Percentiles rank a stretch among this genome's conserved stretches.
phyloP scores from a whole-genome alignment of 2,888 invertebrate genomes.

The Xanthia togata region DNA sequence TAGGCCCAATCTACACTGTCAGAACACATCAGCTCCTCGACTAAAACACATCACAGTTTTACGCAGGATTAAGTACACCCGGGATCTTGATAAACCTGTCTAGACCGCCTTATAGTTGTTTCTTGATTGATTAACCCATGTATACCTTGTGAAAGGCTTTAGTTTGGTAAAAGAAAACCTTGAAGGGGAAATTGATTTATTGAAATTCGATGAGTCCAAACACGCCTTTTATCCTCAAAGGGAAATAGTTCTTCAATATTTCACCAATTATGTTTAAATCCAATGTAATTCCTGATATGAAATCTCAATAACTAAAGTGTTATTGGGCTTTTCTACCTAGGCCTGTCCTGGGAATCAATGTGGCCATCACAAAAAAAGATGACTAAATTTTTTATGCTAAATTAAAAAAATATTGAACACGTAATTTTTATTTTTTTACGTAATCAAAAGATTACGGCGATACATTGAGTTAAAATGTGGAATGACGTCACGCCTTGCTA shows the following conservation, averaged over 20 bases:
- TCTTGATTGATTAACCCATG: conserved; percentile 50
- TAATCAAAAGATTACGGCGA: too few relatives aligned
- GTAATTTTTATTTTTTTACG: too few relatives aligned
- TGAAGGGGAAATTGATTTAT: conserved; percentile 15
- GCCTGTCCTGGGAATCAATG: neutral
- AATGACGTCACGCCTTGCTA: too few relatives aligned
- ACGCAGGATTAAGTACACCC: conserved; percentile 21
- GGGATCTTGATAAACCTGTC: conserved; percentile 47
- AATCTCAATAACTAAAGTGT: neutral
- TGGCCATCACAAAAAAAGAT: neutral
- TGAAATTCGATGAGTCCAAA: neutral
- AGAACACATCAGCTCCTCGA: conserved; percentile 14
- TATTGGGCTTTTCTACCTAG: neutral
- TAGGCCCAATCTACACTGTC: conserved; percentile 23
- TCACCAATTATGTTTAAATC: neutral
- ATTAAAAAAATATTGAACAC: too few relatives aligned
- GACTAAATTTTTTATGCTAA: too few relatives aligned
- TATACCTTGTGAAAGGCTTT: conserved; percentile 13
- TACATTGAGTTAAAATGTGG: too few relatives aligned
- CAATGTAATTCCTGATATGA: too few relatives aligned
- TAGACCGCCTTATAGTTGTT: conserved; percentile 19
- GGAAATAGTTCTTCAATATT: neutral
- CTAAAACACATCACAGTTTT: conserved; percentile 41
- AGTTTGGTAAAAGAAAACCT: neutral
- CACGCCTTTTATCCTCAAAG: neutral